phyloP scores from a whole-genome alignment of 2,888 invertebrate species.

The Hermodice carunculata region DNA sequence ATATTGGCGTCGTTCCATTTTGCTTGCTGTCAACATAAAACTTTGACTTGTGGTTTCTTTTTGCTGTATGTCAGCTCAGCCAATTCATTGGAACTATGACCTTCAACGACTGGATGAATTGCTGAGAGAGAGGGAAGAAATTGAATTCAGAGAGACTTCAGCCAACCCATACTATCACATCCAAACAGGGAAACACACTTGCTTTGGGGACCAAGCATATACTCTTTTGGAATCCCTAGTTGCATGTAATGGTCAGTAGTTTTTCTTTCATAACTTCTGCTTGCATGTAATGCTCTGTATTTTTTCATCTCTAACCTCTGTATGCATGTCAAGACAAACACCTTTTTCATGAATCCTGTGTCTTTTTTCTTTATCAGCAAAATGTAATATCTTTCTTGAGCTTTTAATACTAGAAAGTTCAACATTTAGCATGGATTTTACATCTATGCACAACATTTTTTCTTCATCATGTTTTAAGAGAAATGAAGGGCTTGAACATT shows the following conservation, averaged over 20 bases:
- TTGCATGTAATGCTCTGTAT: no score
- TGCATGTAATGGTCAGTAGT: slow-evolving; percentile 45
- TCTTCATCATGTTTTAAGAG: no score
- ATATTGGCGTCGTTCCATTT: not conserved
- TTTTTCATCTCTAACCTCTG: no score
- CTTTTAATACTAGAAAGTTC: no score
- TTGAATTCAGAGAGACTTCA: slow-evolving; percentile 55
- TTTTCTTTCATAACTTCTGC: no score
- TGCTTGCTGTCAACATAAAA: not conserved
- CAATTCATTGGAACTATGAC: slow-evolving; percentile 58
- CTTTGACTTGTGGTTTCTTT: not conserved
- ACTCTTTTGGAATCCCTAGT: slow-evolving; percentile 55
- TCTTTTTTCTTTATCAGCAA: no score
- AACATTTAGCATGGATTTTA: no score
- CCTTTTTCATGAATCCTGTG: no score
- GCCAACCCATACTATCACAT: slow-evolving; percentile 57
- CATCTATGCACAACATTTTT: no score
- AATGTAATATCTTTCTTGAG: no score
- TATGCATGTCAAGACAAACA: no score
- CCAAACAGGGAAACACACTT: slow-evolving; percentile 48
- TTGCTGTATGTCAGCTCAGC: slow-evolving; percentile 50
- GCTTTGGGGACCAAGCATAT: slow-evolving; percentile 59
- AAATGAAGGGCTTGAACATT: no score
- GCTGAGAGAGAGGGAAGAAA: slow-evolving; percentile 45
- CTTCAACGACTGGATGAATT: slow-evolving; percentile 45